Percentiles rank a stretch among this genome's conserved stretches.
phyloP scores from a whole-genome alignment of 2,113 vertebrate species.

The Anarhynchus alexandrinus region DNA sequence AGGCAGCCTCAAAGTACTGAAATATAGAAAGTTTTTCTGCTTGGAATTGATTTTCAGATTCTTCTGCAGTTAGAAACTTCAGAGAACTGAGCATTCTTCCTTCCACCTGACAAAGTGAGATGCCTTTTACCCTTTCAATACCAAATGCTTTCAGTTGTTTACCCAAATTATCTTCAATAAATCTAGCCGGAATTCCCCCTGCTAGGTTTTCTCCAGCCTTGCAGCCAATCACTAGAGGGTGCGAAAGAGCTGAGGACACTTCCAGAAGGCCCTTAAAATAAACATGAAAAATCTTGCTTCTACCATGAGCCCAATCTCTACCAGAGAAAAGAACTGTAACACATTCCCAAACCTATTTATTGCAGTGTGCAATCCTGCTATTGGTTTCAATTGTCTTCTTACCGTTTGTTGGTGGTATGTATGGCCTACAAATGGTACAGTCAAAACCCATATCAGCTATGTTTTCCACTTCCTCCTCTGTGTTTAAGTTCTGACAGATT shows the following conservation, averaged over 20 bases:
- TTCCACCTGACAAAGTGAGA: background rate
- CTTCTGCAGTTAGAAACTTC: background rate
- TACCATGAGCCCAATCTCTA: background rate
- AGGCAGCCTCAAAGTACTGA: background rate
- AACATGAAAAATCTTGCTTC: background rate
- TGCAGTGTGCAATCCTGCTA: conserved; percentile 26
- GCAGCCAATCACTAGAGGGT: background rate
- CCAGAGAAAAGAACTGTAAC: background rate
- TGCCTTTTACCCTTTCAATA: background rate
- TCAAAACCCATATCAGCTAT: conserved; percentile 92
- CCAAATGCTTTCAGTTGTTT: background rate
- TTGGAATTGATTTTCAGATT: background rate
- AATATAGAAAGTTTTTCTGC: background rate
- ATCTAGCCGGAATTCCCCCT: background rate
- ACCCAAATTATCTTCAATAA: background rate
- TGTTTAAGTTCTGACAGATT: conserved; percentile 88
- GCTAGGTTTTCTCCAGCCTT: background rate
- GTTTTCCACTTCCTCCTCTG: conserved; percentile 89
- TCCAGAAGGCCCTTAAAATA: background rate
- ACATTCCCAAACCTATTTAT: conserved; percentile 30
- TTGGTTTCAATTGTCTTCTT: conserved; percentile 53
- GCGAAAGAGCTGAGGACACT: background rate
- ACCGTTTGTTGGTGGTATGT: conserved; percentile 78
- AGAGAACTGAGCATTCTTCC: background rate
- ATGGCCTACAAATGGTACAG: conserved; percentile 89